Conservation (phyloP, 2,113 vertebrate genomes). For the Chlorodrepanis virens region DNA sequence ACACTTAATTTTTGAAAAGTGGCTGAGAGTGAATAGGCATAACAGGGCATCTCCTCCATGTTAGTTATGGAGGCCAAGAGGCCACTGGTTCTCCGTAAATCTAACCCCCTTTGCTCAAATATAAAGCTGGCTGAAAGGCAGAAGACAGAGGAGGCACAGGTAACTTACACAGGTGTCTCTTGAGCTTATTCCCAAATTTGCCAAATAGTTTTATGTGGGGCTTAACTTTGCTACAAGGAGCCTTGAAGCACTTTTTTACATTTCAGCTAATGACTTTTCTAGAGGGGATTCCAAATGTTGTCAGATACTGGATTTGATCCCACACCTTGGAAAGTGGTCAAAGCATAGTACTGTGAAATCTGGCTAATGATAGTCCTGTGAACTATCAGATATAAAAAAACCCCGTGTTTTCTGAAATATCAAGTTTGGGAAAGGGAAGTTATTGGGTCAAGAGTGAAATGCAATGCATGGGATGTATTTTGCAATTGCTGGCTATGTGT, state of each 20-base stretch:
- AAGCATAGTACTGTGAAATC: background rate
- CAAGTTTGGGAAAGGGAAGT: background rate
- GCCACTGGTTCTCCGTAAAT: background rate
- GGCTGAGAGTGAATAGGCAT: background rate
- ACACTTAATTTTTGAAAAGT: background rate
- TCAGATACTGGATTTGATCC: background rate
- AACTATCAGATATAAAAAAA: background rate
- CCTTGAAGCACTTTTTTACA: background rate
- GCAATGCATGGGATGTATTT: background rate
- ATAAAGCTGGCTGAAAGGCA: background rate
- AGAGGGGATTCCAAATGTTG: background rate
- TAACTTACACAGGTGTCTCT: background rate
- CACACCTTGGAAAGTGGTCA: background rate
- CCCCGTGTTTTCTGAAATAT: background rate
- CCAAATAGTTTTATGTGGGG: background rate
- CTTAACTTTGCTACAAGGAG: background rate
- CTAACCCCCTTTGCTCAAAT: background rate
- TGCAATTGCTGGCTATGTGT: background rate
- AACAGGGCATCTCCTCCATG: background rate
- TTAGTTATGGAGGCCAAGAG: background rate
- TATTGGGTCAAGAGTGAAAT: background rate
- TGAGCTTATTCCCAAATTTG: background rate
- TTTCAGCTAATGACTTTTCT: background rate
- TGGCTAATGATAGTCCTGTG: background rate
- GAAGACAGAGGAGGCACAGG: background rate